These are phyloP conservation scores for Pycnonotus jocosus DNA, from an alignment of 2,113 vertebrate genomes.

Conservation along the genomic window DNA sequence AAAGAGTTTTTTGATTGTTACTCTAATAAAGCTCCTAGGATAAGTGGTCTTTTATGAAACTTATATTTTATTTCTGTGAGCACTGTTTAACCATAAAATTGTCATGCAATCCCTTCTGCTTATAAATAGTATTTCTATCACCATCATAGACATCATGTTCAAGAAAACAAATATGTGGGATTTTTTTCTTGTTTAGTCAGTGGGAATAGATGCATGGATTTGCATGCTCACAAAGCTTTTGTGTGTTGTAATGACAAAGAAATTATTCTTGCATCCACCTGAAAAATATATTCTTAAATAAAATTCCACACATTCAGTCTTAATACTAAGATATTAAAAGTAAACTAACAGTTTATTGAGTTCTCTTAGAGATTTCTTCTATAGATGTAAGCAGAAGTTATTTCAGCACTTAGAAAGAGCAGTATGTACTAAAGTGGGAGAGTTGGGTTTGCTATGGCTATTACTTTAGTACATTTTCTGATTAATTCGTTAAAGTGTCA, in stretches of 20 bases:
- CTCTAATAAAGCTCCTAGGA: not conserved
- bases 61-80: not conserved
- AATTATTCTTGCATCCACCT: not conserved
- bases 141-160: fast-evolving
- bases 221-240: not conserved
- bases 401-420: not conserved
- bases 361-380: not conserved
- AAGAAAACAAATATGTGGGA: not conserved
- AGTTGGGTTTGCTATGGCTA: not conserved
- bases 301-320: not conserved
- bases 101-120: not conserved
- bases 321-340: not conserved
- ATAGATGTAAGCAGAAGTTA: not conserved
- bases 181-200: not conserved
- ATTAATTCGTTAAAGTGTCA: conserved; percentile 12
- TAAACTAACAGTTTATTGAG: not conserved
- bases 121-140: not conserved
- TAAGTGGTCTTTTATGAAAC: not conserved
- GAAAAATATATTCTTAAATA: not conserved
- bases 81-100: not conserved
- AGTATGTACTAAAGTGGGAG: not conserved
- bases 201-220: not conserved
- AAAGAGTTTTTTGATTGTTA: not conserved
- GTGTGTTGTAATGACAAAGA: not conserved
- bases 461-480: not conserved